Base-by-base conservation (phyloP, 1,140 invertebrate species). In the Mizuhopecten yessoensis region DNA sequence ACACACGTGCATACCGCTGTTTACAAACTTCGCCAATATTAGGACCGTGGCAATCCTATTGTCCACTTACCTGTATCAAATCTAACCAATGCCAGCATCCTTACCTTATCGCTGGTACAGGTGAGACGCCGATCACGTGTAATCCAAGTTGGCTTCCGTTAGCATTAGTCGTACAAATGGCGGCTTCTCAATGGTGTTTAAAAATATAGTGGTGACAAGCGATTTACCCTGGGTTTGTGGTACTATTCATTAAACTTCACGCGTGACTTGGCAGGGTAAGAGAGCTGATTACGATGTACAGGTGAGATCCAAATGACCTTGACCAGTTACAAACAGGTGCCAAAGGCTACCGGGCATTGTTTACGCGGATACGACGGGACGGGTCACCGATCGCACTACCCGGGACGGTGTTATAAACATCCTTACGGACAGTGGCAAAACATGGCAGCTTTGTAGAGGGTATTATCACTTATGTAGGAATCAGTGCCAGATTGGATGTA, bases 241-340 rank as follows among this genome's bases (percentile, higher is more conserved):
- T 57, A 20, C 20, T 57, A 57, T 57, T 57, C 13, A 2, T n/a
- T 75, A 5, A 75, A 23, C 3, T 23, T 75, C 57, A 75, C 57
- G n/a, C 57, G n/a, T 75, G 1, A 75, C 23, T 29, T n/a, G n/a
- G 2, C 29, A 2, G 29, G 20, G 29, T 29, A 75, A n/a, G 29
- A 75, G n/a, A n/a, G 57, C 23, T 75, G n/a, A 75, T 75, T 75
- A 75, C 57, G 36, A 39, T 39, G 36, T 39, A 75, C 57, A 75
- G 23, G 57, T 75, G 57, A 29, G 57, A 45, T 13, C 17, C 42
- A 20, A 39, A 39, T 39, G 36, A 57, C 17, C 57, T 75, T 17
- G 23, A 29, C 57, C 57, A 75, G 57, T 75, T 75, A 75, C 57
- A n/a, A n/a, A 75, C 57, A 75, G n/a, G 57, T 75, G 57, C 57